Evolutionary conservation across 2,113 vertebrate genomes (phyloP).

Genomic region (Chelonoidis abingdonii): DNA sequence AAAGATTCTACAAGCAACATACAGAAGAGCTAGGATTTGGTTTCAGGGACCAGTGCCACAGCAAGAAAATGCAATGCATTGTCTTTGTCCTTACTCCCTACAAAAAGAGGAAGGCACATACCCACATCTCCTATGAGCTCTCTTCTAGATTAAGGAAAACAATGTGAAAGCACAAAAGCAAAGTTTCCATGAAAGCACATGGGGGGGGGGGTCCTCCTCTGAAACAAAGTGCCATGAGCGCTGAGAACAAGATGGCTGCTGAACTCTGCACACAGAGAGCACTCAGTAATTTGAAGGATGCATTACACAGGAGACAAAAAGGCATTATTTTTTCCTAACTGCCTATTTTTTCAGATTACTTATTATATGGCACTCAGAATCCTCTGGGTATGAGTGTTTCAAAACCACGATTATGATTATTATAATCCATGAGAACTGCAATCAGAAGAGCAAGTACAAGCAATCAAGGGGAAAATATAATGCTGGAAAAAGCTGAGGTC

Average conservation of each 20-base stretch:
- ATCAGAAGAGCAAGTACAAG: background rate
- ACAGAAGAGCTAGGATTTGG: background rate
- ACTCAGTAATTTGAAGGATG: background rate
- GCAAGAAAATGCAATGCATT: no score
- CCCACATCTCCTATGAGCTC: background rate
- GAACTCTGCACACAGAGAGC: background rate
- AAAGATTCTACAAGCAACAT: background rate
- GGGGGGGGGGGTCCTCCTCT: background rate
- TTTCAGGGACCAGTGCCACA: background rate
- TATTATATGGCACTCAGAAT: background rate
- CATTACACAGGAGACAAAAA: background rate
- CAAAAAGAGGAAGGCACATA: background rate
- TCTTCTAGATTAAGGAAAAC: background rate
- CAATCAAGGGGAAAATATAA: background rate
- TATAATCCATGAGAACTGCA: rapidly evolving
- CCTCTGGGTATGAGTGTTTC: background rate
- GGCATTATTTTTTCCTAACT: background rate
- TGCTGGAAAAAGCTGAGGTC: background rate
- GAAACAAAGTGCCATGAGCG: background rate
- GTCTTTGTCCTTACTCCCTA: background rate
- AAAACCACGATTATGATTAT: background rate
- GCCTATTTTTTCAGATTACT: background rate
- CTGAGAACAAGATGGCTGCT: background rate
- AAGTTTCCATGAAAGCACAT: background rate
- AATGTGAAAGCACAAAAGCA: background rate